Percentiles rank a stretch among this genome's conserved stretches.
Evolutionary conservation across 2,888 invertebrate genomes (phyloP).

Genomic region (Trissolcus brochymenae): DNA sequence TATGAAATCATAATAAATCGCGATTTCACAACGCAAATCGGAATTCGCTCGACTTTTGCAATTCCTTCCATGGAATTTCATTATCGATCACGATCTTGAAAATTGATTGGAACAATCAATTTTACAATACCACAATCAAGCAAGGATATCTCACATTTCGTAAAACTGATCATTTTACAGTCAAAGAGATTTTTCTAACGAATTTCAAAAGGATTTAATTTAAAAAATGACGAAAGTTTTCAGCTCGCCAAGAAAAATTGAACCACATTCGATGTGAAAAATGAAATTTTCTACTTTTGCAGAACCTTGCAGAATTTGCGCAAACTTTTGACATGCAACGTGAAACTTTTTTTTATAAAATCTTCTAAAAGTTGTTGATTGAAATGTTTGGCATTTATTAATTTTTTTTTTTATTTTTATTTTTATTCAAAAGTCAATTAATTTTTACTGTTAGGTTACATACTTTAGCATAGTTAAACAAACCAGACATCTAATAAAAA

Average conservation of each 20-base stretch:
- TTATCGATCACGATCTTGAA: constrained; percentile 12
- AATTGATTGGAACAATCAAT: neutral
- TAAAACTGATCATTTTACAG: neutral
- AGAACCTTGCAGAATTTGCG: constrained; percentile 11
- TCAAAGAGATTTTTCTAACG: constrained; percentile 15
- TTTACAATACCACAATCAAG: too few species aligned
- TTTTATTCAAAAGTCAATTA: too few species aligned
- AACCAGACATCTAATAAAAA: too few species aligned
- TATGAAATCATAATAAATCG: constrained; percentile 28
- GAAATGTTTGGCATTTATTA: too few species aligned
- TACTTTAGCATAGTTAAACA: too few species aligned
- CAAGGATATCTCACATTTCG: too few species aligned
- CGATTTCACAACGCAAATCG: constrained; percentile 25
- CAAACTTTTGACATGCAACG: neutral
- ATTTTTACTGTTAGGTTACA: too few species aligned
- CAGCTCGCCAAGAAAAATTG: constrained; percentile 6
- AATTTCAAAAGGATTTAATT: constrained; percentile 27
- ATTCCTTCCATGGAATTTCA: constrained; percentile 12
- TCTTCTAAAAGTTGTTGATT: too few species aligned
- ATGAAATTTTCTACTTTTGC: constrained; percentile 12
- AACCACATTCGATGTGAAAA: constrained; percentile 12
- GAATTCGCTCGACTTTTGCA: constrained; percentile 22
- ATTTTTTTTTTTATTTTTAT: too few species aligned
- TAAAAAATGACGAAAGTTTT: constrained; percentile 33
- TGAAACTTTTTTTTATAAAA: too few species aligned